Evolutionary conservation across 1,140 invertebrate genomes (phyloP).

Genomic region (Zaprionus vittiger): DNA sequence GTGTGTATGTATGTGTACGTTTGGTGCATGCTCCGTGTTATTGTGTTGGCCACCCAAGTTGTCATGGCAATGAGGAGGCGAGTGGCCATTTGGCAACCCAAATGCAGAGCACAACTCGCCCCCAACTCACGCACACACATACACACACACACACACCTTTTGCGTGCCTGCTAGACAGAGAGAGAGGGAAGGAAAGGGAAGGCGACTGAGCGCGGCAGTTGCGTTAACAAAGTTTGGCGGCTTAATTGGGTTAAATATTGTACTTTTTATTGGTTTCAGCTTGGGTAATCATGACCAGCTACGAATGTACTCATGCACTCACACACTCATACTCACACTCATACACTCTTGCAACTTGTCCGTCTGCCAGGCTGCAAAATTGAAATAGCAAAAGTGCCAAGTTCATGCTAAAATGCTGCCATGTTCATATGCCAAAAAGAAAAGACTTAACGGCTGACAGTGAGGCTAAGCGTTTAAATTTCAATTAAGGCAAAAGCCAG

Average conservation of each 20-base stretch:
- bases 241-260: constrained; percentile 78
- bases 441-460: constrained; percentile 66
- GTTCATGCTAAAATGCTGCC: constrained; percentile 36
- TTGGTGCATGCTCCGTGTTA: constrained; percentile 79
- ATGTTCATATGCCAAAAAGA: constrained; percentile 52
- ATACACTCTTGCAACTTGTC: neutral
- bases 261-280: constrained; percentile 67
- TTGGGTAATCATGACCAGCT: constrained; percentile 40
- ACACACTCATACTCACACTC: neutral
- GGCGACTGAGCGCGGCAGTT: constrained; percentile 36
- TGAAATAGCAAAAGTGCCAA: constrained; percentile 62
- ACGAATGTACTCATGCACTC: neutral
- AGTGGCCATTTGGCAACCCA: constrained; percentile 48
- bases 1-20: constrained; percentile 22
- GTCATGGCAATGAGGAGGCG: constrained; percentile 51
- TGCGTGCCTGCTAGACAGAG: constrained; percentile 47
- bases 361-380: constrained; percentile 33
- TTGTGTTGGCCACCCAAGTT: constrained; percentile 74
- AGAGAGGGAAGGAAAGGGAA: neutral
- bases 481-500: constrained; percentile 77
- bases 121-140: constrained; percentile 12
- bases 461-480: constrained; percentile 76
- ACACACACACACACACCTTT: constrained; percentile 25
- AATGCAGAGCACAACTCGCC: constrained; percentile 9
- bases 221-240: constrained; percentile 61